These are phyloP conservation scores for Scaptomyza caliginosa DNA, from an alignment of 2,888 invertebrate species.

Conservation along the genomic window DNA sequence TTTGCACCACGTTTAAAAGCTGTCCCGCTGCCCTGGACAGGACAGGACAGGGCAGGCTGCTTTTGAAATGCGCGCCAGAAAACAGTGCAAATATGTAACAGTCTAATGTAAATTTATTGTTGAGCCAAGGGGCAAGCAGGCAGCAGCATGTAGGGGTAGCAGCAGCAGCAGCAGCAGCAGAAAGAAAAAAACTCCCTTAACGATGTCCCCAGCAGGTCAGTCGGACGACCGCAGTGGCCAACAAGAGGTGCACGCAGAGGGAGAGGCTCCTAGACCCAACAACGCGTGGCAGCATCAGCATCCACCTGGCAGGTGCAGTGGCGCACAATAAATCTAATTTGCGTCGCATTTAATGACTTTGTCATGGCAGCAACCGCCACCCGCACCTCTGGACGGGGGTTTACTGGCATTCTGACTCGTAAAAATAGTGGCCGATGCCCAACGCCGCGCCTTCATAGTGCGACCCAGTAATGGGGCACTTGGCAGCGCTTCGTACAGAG, in stretches of 20 bases:
- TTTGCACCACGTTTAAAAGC: constrained; percentile 46
- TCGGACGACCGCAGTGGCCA: constrained; percentile 46
- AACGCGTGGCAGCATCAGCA: constrained; percentile 14
- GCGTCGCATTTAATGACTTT: constrained; percentile 83
- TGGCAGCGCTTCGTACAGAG: constrained; percentile 50
- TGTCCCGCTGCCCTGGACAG: constrained; percentile 34
- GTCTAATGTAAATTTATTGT: constrained; percentile 83
- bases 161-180: neutral
- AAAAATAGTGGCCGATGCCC: constrained; percentile 61
- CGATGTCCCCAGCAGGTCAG: constrained; percentile 56
- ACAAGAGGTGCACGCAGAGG: constrained; percentile 14
- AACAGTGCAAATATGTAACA: constrained; percentile 80
- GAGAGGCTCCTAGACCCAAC: constrained; percentile 17
- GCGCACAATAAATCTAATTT: constrained; percentile 83
- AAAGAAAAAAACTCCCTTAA: constrained; percentile 37
- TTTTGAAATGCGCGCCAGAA: constrained; percentile 66
- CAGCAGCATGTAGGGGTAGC: constrained; percentile 5
- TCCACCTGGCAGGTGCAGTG: constrained; percentile 74
- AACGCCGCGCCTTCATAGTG: constrained; percentile 7
- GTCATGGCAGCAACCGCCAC: constrained; percentile 65
- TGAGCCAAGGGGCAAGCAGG: constrained; percentile 59
- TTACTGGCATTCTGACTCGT: constrained; percentile 61
- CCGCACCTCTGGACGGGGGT: constrained; percentile 28
- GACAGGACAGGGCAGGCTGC: constrained; percentile 35
- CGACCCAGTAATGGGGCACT: constrained; percentile 67